Base-by-base conservation (phyloP, 2,888 invertebrate species). In the Polylopha cassiicola region DNA sequence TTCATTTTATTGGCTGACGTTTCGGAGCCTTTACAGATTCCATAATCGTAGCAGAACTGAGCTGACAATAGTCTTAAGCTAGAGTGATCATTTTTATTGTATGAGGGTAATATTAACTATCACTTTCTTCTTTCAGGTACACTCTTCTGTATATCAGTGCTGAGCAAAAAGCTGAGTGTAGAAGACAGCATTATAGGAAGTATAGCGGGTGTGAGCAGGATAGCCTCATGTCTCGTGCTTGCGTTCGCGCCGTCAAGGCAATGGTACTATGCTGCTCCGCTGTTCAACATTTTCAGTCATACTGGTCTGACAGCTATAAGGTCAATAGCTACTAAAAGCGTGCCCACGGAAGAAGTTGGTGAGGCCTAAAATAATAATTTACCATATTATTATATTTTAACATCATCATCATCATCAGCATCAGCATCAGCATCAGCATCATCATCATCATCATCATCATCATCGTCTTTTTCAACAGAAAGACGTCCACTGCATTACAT, bases 311-410 rank as follows among this genome's bases (percentile, higher is more conserved):
- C 88, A n/a, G 87, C 88, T 1, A 74, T 89, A 36, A 67, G 88
- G 32, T 88, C 88, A 1, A 84, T 88, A 23, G 87, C 87, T 2
- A 85, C 87, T 0, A 89, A 89, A 53, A 73, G 84, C 47, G 88
- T 88, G 4, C 77, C 87, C 13, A 61, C 73, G 2, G 86, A 87
- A 47, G 88, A 89, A 80, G 70, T 88, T 47, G 88, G 88, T 81
- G 64, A 70, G 47, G 71, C 20, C 23, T 18, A 24, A 3, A n/a
- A 11, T 17, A 13, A 9, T 4, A 4, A 11, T 15, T 7, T 18
- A 37, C 18, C 14, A 9, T 37, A 10, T 14, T 9, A 11, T 2
- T 9, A 11, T 24, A 23, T 23, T 3, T 24, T 13, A 16, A 6
- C 10, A 16, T n/a, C 4, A 9, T 2, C 1, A 10, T 17, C 15